Conservation (phyloP, 2,113 vertebrate species). For the rat (Rattus norvegicus) region DNA sequence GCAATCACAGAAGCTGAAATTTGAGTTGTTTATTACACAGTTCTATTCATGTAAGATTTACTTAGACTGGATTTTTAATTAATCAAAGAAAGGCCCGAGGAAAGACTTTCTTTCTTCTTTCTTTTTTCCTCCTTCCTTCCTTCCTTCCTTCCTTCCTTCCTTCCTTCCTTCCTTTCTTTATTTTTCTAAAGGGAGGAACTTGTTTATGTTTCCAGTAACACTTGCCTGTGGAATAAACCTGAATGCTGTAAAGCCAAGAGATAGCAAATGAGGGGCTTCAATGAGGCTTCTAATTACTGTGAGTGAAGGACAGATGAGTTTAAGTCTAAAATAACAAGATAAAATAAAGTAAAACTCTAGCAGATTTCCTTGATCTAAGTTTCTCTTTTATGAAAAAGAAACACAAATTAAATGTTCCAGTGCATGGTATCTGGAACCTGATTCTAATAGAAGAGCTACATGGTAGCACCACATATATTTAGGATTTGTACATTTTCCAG, state of each 20-base stretch:
- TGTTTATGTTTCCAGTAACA: neutral
- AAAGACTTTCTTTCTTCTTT: neutral
- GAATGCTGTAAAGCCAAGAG: neutral
- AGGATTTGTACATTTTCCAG: neutral
- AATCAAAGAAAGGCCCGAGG: neutral
- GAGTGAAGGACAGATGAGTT: neutral
- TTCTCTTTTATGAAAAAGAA: neutral
- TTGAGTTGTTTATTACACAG: neutral
- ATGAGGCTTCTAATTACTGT: neutral
- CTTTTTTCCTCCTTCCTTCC: no score
- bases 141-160: neutral
- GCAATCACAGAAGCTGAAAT: neutral
- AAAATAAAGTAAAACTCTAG: neutral
- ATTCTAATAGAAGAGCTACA: neutral
- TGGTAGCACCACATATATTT: neutral
- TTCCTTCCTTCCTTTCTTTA: no score
- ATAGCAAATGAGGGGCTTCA: neutral
- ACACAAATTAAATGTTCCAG: neutral
- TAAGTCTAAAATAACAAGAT: neutral
- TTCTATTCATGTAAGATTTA: neutral
- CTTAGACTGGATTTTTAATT: slow-evolving; percentile 4
- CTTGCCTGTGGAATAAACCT: neutral
- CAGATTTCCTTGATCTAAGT: neutral
- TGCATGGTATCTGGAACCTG: neutral
- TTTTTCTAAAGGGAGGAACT: neutral